Percentiles rank a stretch among this genome's conserved stretches.
These are phyloP conservation scores for Peribatodes rhomboidaria DNA, from an alignment of 2,888 invertebrate species.

Conservation along the genomic window DNA sequence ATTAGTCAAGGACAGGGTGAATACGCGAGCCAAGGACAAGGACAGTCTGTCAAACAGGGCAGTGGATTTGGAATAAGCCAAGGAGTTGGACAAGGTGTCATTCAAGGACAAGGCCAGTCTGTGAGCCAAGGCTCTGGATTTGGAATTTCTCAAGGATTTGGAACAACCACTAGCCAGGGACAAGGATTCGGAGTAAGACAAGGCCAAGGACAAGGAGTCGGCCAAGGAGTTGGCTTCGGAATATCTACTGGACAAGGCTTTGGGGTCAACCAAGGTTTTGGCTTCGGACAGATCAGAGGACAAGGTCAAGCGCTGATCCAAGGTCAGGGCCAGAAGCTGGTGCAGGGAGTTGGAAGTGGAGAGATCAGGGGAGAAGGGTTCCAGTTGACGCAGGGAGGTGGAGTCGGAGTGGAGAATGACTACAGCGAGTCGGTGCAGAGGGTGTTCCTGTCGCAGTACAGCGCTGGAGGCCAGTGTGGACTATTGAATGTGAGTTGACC, in stretches of 20 bases:
- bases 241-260: conserved; percentile 41
- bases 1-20: conserved; percentile 47
- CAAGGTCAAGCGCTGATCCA: conserved; percentile 43
- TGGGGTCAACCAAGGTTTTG: conserved; percentile 34
- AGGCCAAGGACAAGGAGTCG: conserved; percentile 33
- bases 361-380: conserved; percentile 45
- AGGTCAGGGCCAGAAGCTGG: conserved; percentile 47
- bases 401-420: conserved; percentile 63
- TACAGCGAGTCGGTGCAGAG: conserved; percentile 66
- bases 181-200: conserved; percentile 16
- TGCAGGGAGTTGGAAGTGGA: conserved; percentile 43
- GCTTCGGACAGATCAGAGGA: conserved; percentile 44
- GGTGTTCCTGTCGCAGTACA: conserved; percentile 67
- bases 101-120: conserved; percentile 19
- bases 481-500: conserved; percentile 71
- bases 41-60: conserved; percentile 27
- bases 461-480: conserved; percentile 72
- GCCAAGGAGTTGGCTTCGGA: conserved; percentile 31
- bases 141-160: conserved; percentile 33
- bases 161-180: conserved; percentile 4
- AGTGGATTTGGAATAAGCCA: conserved; percentile 37
- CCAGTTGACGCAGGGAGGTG: conserved; percentile 38
- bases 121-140: conserved; percentile 23
- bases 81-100: conserved; percentile 11
- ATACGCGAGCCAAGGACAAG: conserved; percentile 43